Base-by-base conservation (phyloP, 1,140 invertebrate genomes). In the Anastrepha ludens region DNA sequence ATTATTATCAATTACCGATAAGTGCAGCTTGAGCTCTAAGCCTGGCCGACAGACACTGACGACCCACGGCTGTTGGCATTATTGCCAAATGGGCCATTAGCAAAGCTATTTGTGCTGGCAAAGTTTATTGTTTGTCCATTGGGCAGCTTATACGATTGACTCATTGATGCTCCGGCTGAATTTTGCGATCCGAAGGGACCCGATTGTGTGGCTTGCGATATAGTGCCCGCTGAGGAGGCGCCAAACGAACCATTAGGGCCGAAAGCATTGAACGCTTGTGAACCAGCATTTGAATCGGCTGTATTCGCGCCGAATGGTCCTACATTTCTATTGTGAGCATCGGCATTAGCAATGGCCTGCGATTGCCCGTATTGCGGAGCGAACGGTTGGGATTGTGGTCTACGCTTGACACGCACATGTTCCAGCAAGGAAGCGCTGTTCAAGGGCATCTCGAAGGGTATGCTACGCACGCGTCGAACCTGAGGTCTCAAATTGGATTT, bases 71-170 rank as follows among this genome's bases (percentile, higher is more conserved):
- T 91, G 85, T 88, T 89, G 67, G 90, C 92, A 7, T 87, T 91
- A 65, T 91, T 93, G 0, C 90, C 92, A 13, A 90, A 88, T 41
- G 93, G 92, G 47, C 90, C 90, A 60, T 93, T 90, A 88, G 91
- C 92, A 86, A 93, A 93, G 78, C 90, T 93, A 88, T 93, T 93
- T 0, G 92, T 90, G 64, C 90, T 92, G 7, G 92, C 90, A 47
- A 94, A 91, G 59, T 92, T 93, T 17, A 94, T 89, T 6, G 90
- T 91, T 65, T 94, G 91, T 47, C 93, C 93, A 88, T 93, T 93
- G 58, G 93, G 93, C 44, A 94, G 87, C 2, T 89, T 88, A 85
- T 90, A 94, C 2, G 90, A 90, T 87, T 93, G 93, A 86, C 90
- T 91, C 13, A 89, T 90, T 0, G 92, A 93, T 4, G 93, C 90